Evolutionary conservation across 2,113 vertebrate genomes (phyloP), one percentile per base, ranked within the genome.

Genomic region (Marcusenius ussheri): DNA sequence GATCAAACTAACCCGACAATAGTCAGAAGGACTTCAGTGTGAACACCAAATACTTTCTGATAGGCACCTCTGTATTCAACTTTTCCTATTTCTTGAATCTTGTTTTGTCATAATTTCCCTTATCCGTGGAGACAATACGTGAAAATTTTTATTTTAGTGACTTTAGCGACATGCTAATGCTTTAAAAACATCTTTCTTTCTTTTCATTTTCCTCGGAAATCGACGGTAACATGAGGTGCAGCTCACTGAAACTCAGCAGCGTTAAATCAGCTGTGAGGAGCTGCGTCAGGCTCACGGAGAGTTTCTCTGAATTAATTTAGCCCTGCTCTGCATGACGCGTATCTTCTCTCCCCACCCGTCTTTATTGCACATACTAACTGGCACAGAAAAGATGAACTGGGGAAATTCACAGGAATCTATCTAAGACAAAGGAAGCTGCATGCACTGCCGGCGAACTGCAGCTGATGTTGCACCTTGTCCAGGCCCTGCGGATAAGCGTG

Each of bases 281-380:
- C 74, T 19, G 74, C 0, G 74, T 35, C 27, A 6, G 31, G 0
- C 35, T 19, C 35, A 7, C 1, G 31, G 35, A 80, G 70, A 77
- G 35, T 42, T 42, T 80, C 74, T 80, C 74, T 42, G 74, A 80
- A 80, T 80, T 80, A 80, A 80, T 80, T 80, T 80, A 80, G 74
- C 74, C 35, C 74, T 6, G 13, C 74, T 42, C 74, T 17, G 35
- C 74, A 2, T 80, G 74, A 80, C 5, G 31, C 13, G 17, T n/a
- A 19, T 80, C 15, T 42, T 5, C 35, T 80, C 35, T 80, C 74
- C 35, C 35, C 70, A 42, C 35, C 74, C 35, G 1, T 42, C 13
- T 15, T 42, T 19, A 42, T 80, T 42, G 39, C 74, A 42, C 74
- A 19, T 80, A 42, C 74, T 80, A 80, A 42, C 74, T 42, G 35